Evolutionary conservation across 2,113 vertebrate species (phyloP).

Genomic region (Naja naja): DNA sequence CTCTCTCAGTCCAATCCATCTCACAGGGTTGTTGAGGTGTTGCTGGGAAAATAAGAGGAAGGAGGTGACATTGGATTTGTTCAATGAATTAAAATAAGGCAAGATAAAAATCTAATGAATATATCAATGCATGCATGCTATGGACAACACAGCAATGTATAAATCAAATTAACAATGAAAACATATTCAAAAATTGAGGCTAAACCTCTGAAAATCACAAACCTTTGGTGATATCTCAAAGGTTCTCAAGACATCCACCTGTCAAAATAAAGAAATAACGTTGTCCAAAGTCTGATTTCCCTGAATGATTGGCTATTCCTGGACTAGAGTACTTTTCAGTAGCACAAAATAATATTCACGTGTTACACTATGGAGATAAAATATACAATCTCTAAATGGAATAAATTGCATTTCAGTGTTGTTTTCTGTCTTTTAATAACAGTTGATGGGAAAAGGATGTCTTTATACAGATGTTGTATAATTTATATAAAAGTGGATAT

Average conservation of each 20-base stretch:
- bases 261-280: not conserved
- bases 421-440: not conserved
- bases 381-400: not conserved
- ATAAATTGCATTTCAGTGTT: not conserved
- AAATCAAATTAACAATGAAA: not conserved
- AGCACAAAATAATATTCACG: not conserved
- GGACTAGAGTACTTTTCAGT: not conserved
- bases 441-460: not conserved
- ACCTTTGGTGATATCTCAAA: not conserved
- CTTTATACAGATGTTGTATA: not conserved
- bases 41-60: not conserved
- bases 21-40: not conserved
- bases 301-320: not conserved
- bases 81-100: not conserved
- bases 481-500: not conserved
- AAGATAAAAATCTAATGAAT: not conserved
- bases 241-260: not conserved
- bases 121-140: not conserved
- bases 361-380: not conserved
- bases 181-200: not conserved
- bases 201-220: not conserved
- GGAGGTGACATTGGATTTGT: not conserved
- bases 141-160: not conserved
- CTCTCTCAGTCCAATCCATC: not conserved
- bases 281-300: not conserved